phyloP scores from a whole-genome alignment of 2,113 vertebrate genomes.

The Pipa parva region DNA sequence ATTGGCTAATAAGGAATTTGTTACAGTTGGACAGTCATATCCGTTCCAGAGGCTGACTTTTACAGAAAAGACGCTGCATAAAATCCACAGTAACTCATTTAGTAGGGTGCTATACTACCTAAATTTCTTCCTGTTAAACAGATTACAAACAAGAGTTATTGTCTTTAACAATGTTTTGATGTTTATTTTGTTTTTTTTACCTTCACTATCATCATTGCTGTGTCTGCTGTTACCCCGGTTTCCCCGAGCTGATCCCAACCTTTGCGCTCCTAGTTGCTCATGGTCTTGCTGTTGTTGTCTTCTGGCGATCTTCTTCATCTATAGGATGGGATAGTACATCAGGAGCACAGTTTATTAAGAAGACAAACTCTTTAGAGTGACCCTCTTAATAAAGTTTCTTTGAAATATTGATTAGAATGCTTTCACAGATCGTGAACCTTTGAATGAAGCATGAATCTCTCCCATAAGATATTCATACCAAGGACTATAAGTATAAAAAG shows the following conservation, averaged over 20 bases:
- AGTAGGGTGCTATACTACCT: too few relatives aligned
- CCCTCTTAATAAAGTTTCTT: background rate
- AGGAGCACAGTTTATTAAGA: background rate
- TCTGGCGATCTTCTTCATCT: slow-evolving; percentile 92
- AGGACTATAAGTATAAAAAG: too few relatives aligned
- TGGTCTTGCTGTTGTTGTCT: slow-evolving; percentile 83
- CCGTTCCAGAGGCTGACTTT: too few relatives aligned
- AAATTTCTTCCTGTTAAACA: too few relatives aligned
- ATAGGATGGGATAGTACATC: background rate
- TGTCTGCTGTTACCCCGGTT: slow-evolving; percentile 70
- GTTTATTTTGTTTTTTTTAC: slow-evolving; percentile 52
- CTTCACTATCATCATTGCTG: slow-evolving; percentile 81
- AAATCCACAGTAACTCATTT: too few relatives aligned
- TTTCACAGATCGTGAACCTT: fast-evolving
- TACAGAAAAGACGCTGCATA: too few relatives aligned
- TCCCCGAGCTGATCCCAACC: slow-evolving; percentile 65
- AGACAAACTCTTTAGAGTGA: background rate
- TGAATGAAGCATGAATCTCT: background rate
- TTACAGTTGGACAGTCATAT: too few relatives aligned
- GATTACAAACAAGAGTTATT: too few relatives aligned
- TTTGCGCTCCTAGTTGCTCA: slow-evolving; percentile 67
- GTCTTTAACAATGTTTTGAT: too few relatives aligned
- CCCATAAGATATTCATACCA: too few relatives aligned
- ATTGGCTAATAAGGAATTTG: too few relatives aligned
- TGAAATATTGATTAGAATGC: fast-evolving